Conservation (phyloP, 1,140 invertebrate genomes). For the Lepidurus couesii region DNA sequence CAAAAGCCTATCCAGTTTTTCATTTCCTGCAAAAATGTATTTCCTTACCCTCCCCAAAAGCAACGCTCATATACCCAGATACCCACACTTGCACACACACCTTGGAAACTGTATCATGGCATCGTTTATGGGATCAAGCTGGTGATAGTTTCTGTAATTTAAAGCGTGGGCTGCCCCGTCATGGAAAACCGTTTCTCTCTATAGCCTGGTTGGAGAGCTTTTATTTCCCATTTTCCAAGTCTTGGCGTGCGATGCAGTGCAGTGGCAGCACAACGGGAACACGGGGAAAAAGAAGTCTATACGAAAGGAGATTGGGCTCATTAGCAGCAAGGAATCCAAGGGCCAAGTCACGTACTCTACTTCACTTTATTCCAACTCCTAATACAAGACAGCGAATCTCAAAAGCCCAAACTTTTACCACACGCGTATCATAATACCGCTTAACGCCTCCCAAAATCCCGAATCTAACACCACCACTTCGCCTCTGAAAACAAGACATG, state of each 20-base stretch:
- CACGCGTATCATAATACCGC: slow-evolving; percentile 10
- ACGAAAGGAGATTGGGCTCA: neutral
- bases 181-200: neutral
- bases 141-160: slow-evolving; percentile 4
- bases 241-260: neutral
- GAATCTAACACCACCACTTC: slow-evolving; percentile 12
- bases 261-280: neutral
- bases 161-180: neutral
- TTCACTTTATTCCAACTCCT: slow-evolving; percentile 4
- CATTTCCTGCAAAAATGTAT: too few relatives aligned
- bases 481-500: neutral
- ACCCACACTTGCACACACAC: neutral
- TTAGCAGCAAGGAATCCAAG: slow-evolving; percentile 16
- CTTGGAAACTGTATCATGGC: neutral
- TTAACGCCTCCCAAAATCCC: neutral
- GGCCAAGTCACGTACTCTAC: slow-evolving; percentile 17
- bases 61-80: too few relatives aligned
- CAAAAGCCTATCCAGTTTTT: neutral
- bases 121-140: slow-evolving; percentile 6
- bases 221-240: neutral
- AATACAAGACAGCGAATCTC: neutral
- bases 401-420: neutral
- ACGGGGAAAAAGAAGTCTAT: neutral
- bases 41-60: too few relatives aligned
- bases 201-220: neutral